Conservation (phyloP, 2,888 invertebrate genomes). For the Ormyrus nitidulus region DNA sequence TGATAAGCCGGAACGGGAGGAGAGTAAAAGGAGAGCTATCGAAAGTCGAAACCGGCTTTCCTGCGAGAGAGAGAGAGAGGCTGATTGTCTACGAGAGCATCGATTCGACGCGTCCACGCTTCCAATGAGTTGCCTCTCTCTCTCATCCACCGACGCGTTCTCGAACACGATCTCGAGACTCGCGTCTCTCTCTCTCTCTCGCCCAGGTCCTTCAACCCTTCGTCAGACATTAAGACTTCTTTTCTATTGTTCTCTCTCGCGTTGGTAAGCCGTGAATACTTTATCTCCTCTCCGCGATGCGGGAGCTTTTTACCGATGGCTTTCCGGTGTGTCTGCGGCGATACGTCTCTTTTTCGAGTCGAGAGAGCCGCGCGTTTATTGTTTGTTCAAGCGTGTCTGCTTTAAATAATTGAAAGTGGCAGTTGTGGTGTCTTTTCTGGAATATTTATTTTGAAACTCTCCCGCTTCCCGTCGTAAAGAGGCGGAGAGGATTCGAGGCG, state of each 20-base stretch:
- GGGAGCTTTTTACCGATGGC: neutral
- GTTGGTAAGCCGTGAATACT: neutral
- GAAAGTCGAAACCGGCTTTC: slow-evolving; percentile 31
- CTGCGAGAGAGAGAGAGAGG: neutral
- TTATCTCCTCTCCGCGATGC: neutral
- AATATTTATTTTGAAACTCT: no score
- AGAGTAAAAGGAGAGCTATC: slow-evolving; percentile 2
- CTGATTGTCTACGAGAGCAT: slow-evolving; percentile 22
- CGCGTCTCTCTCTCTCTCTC: slow-evolving; percentile 2
- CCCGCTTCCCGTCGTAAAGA: no score
- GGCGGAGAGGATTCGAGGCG: no score
- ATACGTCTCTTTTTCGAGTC: no score
- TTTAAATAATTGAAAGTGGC: no score
- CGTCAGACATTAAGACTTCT: slow-evolving; percentile 40
- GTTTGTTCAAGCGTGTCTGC: no score
- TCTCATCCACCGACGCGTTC: neutral
- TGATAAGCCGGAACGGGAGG: neutral
- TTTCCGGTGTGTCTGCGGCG: no score
- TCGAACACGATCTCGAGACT: slow-evolving; percentile 35
- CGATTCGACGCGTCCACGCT: slow-evolving; percentile 19
- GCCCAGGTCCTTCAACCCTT: slow-evolving; percentile 33
- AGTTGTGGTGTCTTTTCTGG: no score
- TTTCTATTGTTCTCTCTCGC: slow-evolving; percentile 20
- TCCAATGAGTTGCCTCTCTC: neutral
- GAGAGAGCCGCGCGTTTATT: no score